Evolutionary conservation across 2,888 invertebrate species (phyloP).

Genomic region (Drosophila subquinaria): DNA sequence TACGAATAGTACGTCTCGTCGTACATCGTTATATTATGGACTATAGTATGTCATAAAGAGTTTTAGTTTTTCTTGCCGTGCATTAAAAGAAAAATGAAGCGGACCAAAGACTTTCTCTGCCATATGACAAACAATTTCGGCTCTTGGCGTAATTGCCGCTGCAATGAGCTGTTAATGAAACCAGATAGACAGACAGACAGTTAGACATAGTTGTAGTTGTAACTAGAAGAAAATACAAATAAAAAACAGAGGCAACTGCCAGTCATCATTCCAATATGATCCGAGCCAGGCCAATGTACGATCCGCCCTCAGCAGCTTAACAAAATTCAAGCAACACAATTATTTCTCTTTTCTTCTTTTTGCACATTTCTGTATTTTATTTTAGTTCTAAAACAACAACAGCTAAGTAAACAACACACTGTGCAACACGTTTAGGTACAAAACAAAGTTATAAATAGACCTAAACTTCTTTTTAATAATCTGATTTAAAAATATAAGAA

Average conservation of each 20-base stretch:
- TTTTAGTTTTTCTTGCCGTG: constrained; percentile 51
- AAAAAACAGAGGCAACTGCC: constrained; percentile 29
- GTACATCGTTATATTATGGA: constrained; percentile 43
- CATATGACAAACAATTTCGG: constrained; percentile 77
- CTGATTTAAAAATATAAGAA: not conserved
- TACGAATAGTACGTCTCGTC: constrained; percentile 41
- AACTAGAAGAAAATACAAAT: not conserved
- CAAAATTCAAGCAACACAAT: constrained; percentile 47
- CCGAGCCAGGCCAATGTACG: constrained; percentile 72
- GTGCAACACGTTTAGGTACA: constrained; percentile 15
- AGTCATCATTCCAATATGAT: constrained; percentile 64
- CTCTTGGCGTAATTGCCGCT: constrained; percentile 74
- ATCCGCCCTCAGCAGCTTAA: constrained; percentile 70
- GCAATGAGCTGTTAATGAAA: constrained; percentile 78
- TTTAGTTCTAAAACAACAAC: constrained; percentile 50
- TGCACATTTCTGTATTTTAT: constrained; percentile 39
- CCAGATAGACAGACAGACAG: constrained; percentile 45
- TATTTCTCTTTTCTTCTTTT: constrained; percentile 23
- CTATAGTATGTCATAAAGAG: constrained; percentile 62
- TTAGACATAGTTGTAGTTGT: constrained; percentile 10
- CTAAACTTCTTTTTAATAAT: not conserved
- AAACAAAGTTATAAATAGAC: not conserved
- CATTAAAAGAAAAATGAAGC: constrained; percentile 67
- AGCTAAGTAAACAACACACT: constrained; percentile 58
- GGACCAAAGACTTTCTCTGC: constrained; percentile 71